phyloP scores from a whole-genome alignment of 2,113 vertebrate genomes.

The Carettochelys insculpta region DNA sequence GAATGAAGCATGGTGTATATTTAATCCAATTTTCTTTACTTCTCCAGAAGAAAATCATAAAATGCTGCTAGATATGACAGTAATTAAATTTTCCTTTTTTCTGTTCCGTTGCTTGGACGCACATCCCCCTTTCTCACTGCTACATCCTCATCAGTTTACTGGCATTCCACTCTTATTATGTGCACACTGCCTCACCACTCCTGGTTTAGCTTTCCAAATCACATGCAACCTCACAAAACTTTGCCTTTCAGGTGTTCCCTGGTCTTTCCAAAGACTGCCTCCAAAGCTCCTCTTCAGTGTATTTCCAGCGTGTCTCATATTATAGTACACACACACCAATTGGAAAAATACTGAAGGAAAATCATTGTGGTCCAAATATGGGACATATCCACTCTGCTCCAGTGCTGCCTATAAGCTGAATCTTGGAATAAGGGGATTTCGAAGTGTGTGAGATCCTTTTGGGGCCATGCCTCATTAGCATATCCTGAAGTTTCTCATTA shows the following conservation, averaged over 20 bases:
- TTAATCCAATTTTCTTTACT: neutral
- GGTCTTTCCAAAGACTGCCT: neutral
- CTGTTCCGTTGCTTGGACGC: neutral
- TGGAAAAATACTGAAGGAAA: neutral
- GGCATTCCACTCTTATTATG: neutral
- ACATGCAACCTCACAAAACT: too few species aligned
- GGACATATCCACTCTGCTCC: neutral
- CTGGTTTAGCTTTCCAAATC: neutral
- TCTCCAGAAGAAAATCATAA: neutral
- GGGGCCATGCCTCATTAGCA: too few species aligned
- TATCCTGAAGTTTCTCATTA: too few species aligned
- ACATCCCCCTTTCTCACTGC: neutral
- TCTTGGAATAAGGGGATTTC: too few species aligned
- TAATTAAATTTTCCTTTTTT: neutral
- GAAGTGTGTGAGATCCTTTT: too few species aligned
- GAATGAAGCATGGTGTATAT: neutral
- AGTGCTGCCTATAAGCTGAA: too few species aligned
- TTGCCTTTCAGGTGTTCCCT: neutral
- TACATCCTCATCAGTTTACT: neutral
- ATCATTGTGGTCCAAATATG: neutral
- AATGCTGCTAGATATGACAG: neutral
- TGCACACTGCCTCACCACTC: neutral
- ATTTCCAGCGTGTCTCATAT: neutral
- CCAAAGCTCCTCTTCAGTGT: neutral
- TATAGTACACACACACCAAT: too few species aligned